phyloP scores from a whole-genome alignment of 2,888 invertebrate species.

The Eledone cirrhosa region DNA sequence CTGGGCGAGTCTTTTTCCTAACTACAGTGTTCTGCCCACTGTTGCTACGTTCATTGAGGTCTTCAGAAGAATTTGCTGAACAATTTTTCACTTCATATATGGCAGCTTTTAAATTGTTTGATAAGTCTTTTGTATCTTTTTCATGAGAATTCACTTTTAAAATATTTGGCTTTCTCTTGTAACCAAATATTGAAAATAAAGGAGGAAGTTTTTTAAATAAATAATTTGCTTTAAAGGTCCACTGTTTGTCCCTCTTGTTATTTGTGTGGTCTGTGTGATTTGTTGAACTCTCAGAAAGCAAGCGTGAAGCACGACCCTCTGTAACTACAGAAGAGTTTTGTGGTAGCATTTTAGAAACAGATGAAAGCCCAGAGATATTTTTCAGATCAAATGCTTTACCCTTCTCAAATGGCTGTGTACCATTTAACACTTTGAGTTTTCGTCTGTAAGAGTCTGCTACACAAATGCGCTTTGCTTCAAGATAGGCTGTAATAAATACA shows the following conservation, averaged over 20 bases:
- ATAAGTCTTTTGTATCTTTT: slow-evolving; percentile 9
- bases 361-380: slow-evolving; percentile 55
- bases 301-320: slow-evolving; percentile 6
- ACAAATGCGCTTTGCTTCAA: slow-evolving; percentile 79
- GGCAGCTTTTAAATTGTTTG: slow-evolving; percentile 11
- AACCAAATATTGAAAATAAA: slow-evolving; percentile 19
- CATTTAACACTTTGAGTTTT: slow-evolving; percentile 67
- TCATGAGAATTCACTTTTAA: slow-evolving; percentile 20
- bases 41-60: neutral
- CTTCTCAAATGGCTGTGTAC: slow-evolving; percentile 73
- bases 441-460: slow-evolving; percentile 63
- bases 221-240: slow-evolving; percentile 23
- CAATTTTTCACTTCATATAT: slow-evolving; percentile 14
- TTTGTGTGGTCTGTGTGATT: slow-evolving; percentile 13
- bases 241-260: slow-evolving; percentile 3
- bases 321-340: slow-evolving; percentile 9
- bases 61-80: slow-evolving; percentile 14
- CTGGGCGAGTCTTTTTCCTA: slow-evolving; percentile 10
- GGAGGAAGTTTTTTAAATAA: slow-evolving; percentile 22
- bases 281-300: too few relatives aligned
- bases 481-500: slow-evolving; percentile 75
- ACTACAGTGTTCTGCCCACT: neutral
- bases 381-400: slow-evolving; percentile 68
- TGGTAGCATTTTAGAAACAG: slow-evolving; percentile 2
- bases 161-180: slow-evolving; percentile 16